Percentiles rank a stretch among this genome's conserved stretches.
These are phyloP conservation scores for Drosophila sechellia DNA, from an alignment of 1,140 invertebrate genomes.

Conservation along the genomic window DNA sequence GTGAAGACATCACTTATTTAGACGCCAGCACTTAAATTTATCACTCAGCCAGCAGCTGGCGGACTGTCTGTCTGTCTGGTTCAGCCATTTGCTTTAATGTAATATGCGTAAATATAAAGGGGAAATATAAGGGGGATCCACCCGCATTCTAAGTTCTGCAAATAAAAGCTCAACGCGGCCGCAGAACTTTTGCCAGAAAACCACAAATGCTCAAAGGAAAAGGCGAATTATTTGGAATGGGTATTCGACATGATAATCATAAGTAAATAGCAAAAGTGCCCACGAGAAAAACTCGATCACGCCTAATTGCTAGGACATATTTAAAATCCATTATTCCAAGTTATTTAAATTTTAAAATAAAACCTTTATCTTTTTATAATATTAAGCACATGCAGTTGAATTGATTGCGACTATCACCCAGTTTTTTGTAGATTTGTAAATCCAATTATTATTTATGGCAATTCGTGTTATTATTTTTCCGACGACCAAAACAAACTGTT, in stretches of 20 bases:
- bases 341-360: too few species aligned
- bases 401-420: not conserved
- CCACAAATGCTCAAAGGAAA: conserved; percentile 41
- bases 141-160: conserved; percentile 63
- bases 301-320: conserved; percentile 29
- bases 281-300: conserved; percentile 24
- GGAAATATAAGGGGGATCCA: conserved; percentile 57
- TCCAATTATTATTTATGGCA: conserved; percentile 17
- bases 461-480: not conserved
- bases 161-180: conserved; percentile 67
- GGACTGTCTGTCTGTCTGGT: not conserved
- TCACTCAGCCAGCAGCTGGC: conserved; percentile 62
- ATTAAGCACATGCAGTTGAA: not conserved
- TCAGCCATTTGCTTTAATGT: conserved; percentile 76
- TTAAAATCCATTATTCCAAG: too few species aligned
- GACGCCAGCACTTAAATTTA: conserved; percentile 73
- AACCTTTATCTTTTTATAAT: not conserved
- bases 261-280: conserved; percentile 47
- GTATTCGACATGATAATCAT: conserved; percentile 58
- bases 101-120: conserved; percentile 74
- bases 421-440: not conserved
- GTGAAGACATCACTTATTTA: conserved; percentile 72
- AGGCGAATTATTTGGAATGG: conserved; percentile 13
- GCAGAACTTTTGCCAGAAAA: conserved; percentile 63
- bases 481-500: conserved; percentile 20